Conservation (phyloP, 2,113 vertebrate species). For the Coryphaenoides rupestris region DNA sequence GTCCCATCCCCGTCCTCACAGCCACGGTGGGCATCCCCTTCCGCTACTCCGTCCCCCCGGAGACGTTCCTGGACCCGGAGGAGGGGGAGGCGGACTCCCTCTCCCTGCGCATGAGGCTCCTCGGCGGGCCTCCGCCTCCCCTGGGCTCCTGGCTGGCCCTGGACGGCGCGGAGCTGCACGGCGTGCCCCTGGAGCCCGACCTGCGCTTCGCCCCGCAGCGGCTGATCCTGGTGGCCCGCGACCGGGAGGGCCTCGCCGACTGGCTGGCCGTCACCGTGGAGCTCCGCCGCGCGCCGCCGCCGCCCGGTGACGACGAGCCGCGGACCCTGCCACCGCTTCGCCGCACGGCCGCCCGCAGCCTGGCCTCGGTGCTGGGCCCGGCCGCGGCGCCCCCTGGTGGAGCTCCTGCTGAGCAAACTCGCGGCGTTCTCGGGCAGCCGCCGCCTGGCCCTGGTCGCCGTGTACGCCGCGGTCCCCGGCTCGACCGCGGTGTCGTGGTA, state of each 20-base stretch:
- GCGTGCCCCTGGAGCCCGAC: constrained; percentile 52
- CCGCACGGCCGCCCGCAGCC: constrained; percentile 42
- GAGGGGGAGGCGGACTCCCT: constrained; percentile 53
- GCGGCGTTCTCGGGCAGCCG: constrained; percentile 42
- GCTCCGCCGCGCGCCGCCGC: constrained; percentile 37
- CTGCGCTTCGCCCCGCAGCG: constrained; percentile 58
- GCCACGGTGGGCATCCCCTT: constrained; percentile 61
- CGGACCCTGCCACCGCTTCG: constrained; percentile 54
- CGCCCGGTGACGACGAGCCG: constrained; percentile 22
- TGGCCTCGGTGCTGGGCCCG: constrained; percentile 52
- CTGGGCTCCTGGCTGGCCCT: constrained; percentile 55
- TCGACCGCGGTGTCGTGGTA: constrained; percentile 58
- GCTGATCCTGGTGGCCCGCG: constrained; percentile 38
- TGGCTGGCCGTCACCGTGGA: constrained; percentile 42
- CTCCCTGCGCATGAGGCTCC: constrained; percentile 41
- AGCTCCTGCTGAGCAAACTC: constrained; percentile 54
- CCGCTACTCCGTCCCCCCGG: constrained; percentile 46
- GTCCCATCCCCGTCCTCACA: constrained; percentile 47
- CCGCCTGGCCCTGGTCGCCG: constrained; percentile 24
- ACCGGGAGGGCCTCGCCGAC: constrained; percentile 46
- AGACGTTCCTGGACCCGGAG: constrained; percentile 57
- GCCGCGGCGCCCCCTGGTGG: constrained; percentile 40
- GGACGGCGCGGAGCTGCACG: constrained; percentile 34
- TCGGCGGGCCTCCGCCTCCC: constrained; percentile 19
- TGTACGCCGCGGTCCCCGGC: constrained; percentile 41